Base-by-base conservation (phyloP, 2,113 vertebrate species). In the Sceloporus undulatus region DNA sequence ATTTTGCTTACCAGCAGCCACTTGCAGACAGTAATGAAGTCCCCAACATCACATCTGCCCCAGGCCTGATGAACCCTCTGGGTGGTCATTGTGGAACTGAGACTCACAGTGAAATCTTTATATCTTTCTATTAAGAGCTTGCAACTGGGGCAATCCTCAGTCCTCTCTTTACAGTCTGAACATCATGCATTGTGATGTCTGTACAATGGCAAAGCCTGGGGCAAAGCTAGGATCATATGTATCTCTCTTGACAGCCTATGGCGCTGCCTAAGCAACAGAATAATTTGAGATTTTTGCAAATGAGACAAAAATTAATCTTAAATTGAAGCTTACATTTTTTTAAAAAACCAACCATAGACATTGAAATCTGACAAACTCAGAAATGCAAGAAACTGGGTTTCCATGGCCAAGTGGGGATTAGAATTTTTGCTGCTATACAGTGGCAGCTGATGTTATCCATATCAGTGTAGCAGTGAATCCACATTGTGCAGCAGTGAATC, bases 141-240 rank as follows among this genome's bases (percentile, higher is more conserved):
- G 68, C 40, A 56, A 40, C n/a, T 54, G 62, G 54, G 42, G 21
- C 62, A 68, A 56, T 79, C 66, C 42, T 68, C 29, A 34, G 16
- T 34, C 3, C 4, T 48, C 48, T 80, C 25, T 56, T 80, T 87
- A 76, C 23, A 77, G 18, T 56, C n/a, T 54, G 14, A 77, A 76
- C 66, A 38, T 48, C 21, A 76, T 83, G 8, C 29, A 6, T 85
- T 48, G 78, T 73, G 23, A 38, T 79, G 78, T 52, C 62, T 68
- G 34, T 87, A 74, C 54, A 81, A 81, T 42, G 78, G 54, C 52
- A 87, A 16, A 83, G 74, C 23, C n/a, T 68, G 27, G 65, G 80
- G 29, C 42, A 88, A 54, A 42, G n/a, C 56, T 27, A 73, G 62
- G 25, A 83, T 88, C 74, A 77, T 11, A 77, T 68, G 59, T 16